A percentile compares a stretch with the other conserved stretches of the same genome.
These are phyloP conservation scores for Engraulis encrasicolus DNA, from an alignment of 2,113 vertebrate genomes.

Conservation along the genomic window DNA sequence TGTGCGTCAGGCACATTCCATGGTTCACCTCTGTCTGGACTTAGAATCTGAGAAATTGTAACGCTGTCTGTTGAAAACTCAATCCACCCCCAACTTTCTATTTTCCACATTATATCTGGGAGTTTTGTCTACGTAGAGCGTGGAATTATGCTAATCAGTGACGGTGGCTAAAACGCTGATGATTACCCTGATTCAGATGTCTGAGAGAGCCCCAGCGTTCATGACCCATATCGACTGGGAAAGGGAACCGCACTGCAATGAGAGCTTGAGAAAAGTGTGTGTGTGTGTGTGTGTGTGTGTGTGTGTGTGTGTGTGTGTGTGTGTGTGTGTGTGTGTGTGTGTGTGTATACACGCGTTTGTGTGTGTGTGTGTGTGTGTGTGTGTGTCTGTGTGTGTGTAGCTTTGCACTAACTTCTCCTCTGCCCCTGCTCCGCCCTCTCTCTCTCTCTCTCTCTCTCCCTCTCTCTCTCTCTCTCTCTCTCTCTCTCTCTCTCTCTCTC, in stretches of 20 bases:
- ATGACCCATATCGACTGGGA: neutral
- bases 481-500: neutral
- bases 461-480: neutral
- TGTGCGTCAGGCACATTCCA: slow-evolving; percentile 27
- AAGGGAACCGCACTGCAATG: neutral
- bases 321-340: too few species aligned
- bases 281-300: neutral
- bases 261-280: neutral
- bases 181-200: neutral
- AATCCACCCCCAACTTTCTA: neutral
- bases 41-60: slow-evolving; percentile 10
- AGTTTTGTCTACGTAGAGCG: slow-evolving; percentile 12
- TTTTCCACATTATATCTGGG: neutral
- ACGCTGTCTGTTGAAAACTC: slow-evolving; percentile 1
- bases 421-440: neutral
- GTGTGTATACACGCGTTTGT: neutral
- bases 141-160: neutral
- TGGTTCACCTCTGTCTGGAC: neutral
- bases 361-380: neutral
- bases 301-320: too few species aligned
- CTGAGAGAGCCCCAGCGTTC: neutral
- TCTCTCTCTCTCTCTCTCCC: neutral
- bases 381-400: neutral
- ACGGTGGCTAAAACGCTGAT: neutral
- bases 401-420: slow-evolving; percentile 42